Conservation (phyloP, 2,888 invertebrate genomes). For the Mimachlamys varia region DNA sequence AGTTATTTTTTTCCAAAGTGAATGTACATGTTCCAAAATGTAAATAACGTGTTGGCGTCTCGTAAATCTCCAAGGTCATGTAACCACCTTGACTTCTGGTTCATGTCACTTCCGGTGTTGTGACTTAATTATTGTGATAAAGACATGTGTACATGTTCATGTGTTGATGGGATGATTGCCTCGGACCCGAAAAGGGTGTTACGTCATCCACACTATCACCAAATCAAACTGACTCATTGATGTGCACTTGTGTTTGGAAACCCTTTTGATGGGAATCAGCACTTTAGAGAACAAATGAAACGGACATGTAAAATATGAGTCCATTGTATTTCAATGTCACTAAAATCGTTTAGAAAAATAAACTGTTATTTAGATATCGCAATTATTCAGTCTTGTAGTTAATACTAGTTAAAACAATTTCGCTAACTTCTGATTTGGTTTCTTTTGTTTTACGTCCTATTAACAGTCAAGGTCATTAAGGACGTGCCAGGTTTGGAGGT, state of each 20-base stretch:
- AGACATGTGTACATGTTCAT: not conserved
- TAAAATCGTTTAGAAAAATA: too few relatives aligned
- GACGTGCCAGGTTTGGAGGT: too few relatives aligned
- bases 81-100: not conserved
- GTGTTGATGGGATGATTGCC: not conserved
- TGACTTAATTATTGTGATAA: not conserved
- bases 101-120: not conserved
- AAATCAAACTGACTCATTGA: not conserved
- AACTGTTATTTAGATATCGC: too few relatives aligned
- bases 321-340: too few relatives aligned
- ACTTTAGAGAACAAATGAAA: not conserved
- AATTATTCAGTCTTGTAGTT: too few relatives aligned
- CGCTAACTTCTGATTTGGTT: too few relatives aligned
- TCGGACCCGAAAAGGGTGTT: not conserved
- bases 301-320: too few relatives aligned
- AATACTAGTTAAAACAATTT: too few relatives aligned
- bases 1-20: not conserved
- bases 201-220: not conserved
- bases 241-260: not conserved
- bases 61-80: not conserved
- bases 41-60: not conserved
- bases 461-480: too few relatives aligned
- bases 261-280: not conserved
- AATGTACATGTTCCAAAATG: not conserved
- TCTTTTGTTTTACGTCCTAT: too few relatives aligned